Percentiles rank a stretch among this genome's conserved stretches.
These are phyloP conservation scores for Xenopus laevis DNA, from an alignment of 2,113 vertebrate species.

Conservation along the genomic window DNA sequence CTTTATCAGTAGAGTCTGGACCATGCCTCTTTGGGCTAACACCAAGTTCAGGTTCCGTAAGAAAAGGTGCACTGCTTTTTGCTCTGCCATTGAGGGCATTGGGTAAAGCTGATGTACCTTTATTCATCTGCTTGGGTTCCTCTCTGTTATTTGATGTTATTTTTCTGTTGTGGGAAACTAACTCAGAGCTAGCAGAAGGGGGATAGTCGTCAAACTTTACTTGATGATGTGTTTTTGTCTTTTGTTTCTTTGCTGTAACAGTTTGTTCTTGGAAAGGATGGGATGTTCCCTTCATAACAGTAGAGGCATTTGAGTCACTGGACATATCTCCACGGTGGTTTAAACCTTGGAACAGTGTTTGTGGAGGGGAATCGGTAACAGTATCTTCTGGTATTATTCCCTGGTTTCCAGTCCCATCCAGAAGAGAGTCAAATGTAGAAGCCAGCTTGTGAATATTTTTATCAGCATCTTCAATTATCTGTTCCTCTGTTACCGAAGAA, in stretches of 20 bases:
- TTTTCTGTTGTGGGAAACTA: neutral
- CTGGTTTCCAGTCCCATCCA: neutral
- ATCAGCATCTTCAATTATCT: neutral
- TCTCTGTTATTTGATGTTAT: neutral
- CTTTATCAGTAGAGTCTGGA: neutral
- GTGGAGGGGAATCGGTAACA: neutral
- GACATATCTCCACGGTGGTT: neutral
- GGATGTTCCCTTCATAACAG: neutral
- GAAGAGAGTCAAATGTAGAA: neutral
- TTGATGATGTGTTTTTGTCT: constrained; percentile 29
- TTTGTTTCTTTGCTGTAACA: neutral
- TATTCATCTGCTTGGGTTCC: neutral
- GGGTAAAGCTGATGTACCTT: neutral
- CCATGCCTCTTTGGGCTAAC: neutral
- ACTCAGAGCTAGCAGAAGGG: neutral
- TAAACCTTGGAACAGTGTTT: neutral
- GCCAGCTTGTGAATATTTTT: neutral
- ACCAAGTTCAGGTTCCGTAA: neutral
- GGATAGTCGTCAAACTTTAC: constrained; percentile 22
- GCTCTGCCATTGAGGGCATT: neutral
- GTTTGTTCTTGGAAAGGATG: neutral
- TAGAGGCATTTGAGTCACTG: neutral
- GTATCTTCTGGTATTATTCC: neutral
- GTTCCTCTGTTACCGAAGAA: neutral
- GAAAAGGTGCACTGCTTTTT: neutral